Conservation (phyloP, 2,888 invertebrate genomes). For the Spisula subtruncata region DNA sequence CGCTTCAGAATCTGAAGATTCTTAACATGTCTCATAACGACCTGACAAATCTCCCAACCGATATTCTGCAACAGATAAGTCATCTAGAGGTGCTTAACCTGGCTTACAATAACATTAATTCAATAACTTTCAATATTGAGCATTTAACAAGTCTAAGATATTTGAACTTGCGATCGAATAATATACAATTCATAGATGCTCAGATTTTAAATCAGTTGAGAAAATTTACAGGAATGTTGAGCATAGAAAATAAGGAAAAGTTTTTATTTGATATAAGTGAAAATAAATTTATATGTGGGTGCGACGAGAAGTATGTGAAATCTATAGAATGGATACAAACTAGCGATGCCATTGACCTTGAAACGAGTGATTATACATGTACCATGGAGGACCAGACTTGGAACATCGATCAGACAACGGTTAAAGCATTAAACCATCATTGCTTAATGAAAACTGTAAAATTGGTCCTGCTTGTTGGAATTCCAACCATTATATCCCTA, state of each 20-base stretch:
- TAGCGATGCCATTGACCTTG: not conserved
- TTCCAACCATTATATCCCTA: not conserved
- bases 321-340: not conserved
- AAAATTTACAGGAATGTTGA: not conserved
- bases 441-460: not conserved
- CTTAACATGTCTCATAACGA: slow-evolving; percentile 2
- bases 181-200: not conserved
- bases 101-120: not conserved
- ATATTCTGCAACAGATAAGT: not conserved
- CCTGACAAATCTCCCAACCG: not conserved
- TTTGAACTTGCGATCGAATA: not conserved
- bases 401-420: not conserved
- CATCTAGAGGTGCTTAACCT: not conserved
- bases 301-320: not conserved
- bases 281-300: not conserved
- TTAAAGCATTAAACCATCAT: not conserved
- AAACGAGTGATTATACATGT: not conserved
- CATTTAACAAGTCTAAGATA: not conserved
- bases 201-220: not conserved
- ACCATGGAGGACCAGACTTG: not conserved
- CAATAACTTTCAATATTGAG: not conserved
- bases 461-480: not conserved
- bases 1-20: not conserved
- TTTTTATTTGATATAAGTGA: not conserved
- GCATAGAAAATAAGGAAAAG: not conserved